Base-by-base conservation (phyloP, 2,888 invertebrate genomes). In the Ichneumon xanthorius region DNA sequence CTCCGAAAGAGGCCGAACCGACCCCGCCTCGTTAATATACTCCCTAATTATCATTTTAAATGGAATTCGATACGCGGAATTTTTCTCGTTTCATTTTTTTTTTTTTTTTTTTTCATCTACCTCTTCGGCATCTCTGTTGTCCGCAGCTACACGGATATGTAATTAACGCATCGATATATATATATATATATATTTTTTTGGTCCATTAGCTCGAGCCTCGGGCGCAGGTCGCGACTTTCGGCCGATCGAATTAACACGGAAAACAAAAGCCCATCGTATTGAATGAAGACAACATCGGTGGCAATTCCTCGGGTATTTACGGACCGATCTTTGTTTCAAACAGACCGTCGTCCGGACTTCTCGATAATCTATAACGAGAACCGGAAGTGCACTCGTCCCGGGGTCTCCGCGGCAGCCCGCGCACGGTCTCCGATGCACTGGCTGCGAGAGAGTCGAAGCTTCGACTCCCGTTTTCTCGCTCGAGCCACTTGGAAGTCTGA, bases 31-130 rank as follows among this genome's bases (percentile, higher is more conserved):
- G 67, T 77, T 67, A 26, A 55, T 77, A 67, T 77, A 70, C 70
- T 83, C 33, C 63, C 83, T 83, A 75, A 83, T 83, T 83, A 83
- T 79, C 79, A 83, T 83, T 83, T 83, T 71, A 61, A 83, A 83
- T 83, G 79, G 73, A 79, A 79, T 79, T 83, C 83, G 75, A 83
- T 83, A 70, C 83, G 78, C 71, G 71, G 82, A 77, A 78, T 55
- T 70, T 72, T 73, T 79, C 70, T 72, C 53, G 48, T 68, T 55
- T 58, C 16, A 22, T 7, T 72, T 50, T 48, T 14, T 65, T 73
- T 65, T 30, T 50, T 19, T 19, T 45, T 73, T n/a, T 61, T 33
- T 19, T 45, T 19, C 19, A 7, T 3, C 33, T 53, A 16, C 58
- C 58, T 33, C 16, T 19, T 14, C 30, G 14, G 5, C 4, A 63